These are phyloP conservation scores for Drosophila ustulata DNA, from an alignment of 2,888 invertebrate species.

Conservation along the genomic window DNA sequence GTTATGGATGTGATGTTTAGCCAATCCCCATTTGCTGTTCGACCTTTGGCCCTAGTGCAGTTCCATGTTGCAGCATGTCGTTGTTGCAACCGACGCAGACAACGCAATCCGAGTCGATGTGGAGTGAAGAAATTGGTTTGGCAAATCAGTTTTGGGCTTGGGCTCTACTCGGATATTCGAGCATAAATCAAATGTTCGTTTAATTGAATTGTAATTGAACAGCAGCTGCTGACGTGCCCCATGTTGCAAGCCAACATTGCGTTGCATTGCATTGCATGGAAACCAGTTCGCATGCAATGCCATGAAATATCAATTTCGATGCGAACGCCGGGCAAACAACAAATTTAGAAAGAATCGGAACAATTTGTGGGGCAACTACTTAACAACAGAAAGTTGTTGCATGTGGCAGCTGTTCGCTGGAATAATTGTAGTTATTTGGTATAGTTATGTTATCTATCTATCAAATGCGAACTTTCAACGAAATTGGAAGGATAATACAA, in stretches of 20 bases:
- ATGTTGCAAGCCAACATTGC: neutral
- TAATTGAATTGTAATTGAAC: constrained; percentile 41
- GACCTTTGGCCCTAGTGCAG: constrained; percentile 28
- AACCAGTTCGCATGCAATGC: constrained; percentile 1
- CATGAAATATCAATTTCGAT: neutral
- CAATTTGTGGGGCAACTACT: neutral
- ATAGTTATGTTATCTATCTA: too few relatives aligned
- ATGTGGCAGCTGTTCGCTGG: neutral
- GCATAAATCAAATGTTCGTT: constrained; percentile 25
- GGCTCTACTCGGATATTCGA: constrained; percentile 2
- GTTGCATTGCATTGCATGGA: too few relatives aligned
- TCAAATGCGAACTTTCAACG: too few relatives aligned
- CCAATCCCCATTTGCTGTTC: constrained; percentile 1
- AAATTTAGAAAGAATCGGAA: neutral
- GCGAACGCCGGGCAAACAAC: neutral
- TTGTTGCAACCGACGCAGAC: neutral
- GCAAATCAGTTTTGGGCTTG: neutral
- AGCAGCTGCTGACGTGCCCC: constrained; percentile 13
- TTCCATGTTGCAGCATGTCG: constrained; percentile 15
- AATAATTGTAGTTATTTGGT: too few relatives aligned
- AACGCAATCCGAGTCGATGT: neutral
- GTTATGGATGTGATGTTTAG: constrained; percentile 32
- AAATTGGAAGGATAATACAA: too few relatives aligned
- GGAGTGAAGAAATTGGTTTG: neutral
- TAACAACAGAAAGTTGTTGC: neutral